A percentile compares a stretch with the other conserved stretches of the same genome.
These are phyloP conservation scores for Heteromurus nitidus DNA, from an alignment of 2,888 invertebrate genomes.

Conservation along the genomic window DNA sequence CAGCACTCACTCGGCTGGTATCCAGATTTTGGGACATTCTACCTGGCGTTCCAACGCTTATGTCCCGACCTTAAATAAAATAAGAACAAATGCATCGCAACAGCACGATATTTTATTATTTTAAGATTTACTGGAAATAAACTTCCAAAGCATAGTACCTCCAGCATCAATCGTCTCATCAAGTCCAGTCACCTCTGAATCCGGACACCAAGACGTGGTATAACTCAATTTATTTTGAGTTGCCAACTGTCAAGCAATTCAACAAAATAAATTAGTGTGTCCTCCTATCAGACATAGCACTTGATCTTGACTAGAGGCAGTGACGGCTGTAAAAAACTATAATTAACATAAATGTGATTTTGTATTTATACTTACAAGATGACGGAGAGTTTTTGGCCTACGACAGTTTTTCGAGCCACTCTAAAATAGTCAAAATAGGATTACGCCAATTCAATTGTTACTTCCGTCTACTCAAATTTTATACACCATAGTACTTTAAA, in stretches of 20 bases:
- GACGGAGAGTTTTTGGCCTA: not conserved
- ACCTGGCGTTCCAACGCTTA: not conserved
- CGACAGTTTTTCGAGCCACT: not conserved
- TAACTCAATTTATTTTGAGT: constrained; percentile 30
- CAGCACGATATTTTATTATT: not conserved
- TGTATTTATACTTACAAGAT: too few species aligned
- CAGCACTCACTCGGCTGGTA: too few species aligned
- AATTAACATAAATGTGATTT: too few species aligned
- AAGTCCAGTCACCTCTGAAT: constrained; percentile 42
- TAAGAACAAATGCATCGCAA: not conserved
- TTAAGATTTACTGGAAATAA: not conserved
- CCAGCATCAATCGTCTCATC: constrained; percentile 10
- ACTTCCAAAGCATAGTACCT: not conserved
- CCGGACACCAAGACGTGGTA: constrained; percentile 42
- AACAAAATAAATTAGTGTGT: too few species aligned
- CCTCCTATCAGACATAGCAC: too few species aligned
- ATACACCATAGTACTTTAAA: too few species aligned
- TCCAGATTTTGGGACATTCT: too few species aligned
- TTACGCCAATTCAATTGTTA: constrained; percentile 1
- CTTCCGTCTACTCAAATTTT: not conserved
- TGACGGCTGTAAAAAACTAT: too few species aligned
- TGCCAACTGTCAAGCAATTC: constrained; percentile 24
- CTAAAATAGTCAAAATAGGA: constrained; percentile 1
- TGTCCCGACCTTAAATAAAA: not conserved
- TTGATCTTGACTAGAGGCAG: too few species aligned